phyloP scores from a whole-genome alignment of 2,888 invertebrate species.

The Drosophila austrosaltans region DNA sequence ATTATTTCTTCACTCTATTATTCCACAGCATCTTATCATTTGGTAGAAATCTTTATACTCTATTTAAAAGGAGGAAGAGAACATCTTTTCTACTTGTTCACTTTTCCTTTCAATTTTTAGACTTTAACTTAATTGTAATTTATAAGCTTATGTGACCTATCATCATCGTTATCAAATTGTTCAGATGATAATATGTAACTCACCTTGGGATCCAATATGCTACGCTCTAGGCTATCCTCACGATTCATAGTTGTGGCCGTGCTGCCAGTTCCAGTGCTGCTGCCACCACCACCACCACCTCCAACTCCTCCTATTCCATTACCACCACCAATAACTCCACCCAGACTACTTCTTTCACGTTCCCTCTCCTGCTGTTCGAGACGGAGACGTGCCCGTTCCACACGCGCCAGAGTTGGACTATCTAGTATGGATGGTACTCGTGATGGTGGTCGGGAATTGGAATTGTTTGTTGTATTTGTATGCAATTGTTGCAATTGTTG shows the following conservation, averaged over 20 bases:
- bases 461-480: slow-evolving; percentile 62
- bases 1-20: too few relatives aligned
- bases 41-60: neutral
- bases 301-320: neutral
- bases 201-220: slow-evolving; percentile 82
- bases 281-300: slow-evolving; percentile 54
- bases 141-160: slow-evolving; percentile 35
- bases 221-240: slow-evolving; percentile 82
- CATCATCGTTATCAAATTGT: neutral
- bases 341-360: slow-evolving; percentile 62
- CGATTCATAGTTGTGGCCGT: slow-evolving; percentile 79
- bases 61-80: neutral
- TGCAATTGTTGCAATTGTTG: slow-evolving; percentile 66
- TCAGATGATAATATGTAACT: slow-evolving; percentile 29
- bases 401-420: slow-evolving; percentile 86
- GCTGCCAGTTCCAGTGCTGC: slow-evolving; percentile 72
- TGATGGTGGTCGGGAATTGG: slow-evolving; percentile 80
- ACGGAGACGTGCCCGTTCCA: slow-evolving; percentile 85
- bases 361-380: slow-evolving; percentile 83
- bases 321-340: slow-evolving; percentile 21
- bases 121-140: slow-evolving; percentile 62
- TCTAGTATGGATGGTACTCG: slow-evolving; percentile 85
- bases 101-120: slow-evolving; percentile 33
- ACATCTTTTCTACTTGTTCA: neutral
- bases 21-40: neutral